A percentile compares a stretch with the other conserved stretches of the same genome.
Conservation (phyloP, 2,797 vertebrate genomes). For the Stomatorhinus walkeri region DNA sequence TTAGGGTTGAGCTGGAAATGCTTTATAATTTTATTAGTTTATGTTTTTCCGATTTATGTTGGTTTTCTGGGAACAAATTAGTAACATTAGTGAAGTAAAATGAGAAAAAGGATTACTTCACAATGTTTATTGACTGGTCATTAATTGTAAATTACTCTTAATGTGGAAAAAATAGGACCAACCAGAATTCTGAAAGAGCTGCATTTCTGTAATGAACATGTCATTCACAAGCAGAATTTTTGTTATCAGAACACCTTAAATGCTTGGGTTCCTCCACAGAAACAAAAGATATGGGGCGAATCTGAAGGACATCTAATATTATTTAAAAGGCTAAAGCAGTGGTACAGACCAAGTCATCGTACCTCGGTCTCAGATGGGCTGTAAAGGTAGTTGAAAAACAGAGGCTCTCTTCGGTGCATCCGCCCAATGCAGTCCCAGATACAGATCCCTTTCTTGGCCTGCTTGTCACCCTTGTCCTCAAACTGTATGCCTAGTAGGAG, state of each 20-base stretch:
- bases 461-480: slow-evolving; percentile 94
- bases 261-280: background rate
- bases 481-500: slow-evolving; percentile 75
- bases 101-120: background rate
- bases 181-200: background rate
- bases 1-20: background rate
- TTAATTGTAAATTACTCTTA: background rate
- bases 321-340: background rate
- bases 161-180: background rate
- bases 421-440: slow-evolving; percentile 93
- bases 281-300: background rate
- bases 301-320: background rate
- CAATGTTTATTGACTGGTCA: background rate
- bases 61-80: background rate
- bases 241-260: background rate
- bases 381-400: slow-evolving; percentile 97
- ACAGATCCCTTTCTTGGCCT: slow-evolving; percentile 83
- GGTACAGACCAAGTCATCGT: slow-evolving; percentile 17
- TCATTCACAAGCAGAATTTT: background rate
- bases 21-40: background rate
- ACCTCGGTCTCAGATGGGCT: slow-evolving; percentile 77
- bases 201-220: background rate
- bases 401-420: slow-evolving; percentile 81
- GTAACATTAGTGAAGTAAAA: background rate
- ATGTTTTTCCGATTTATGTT: background rate